Conservation (phyloP, 1,140 invertebrate species). For the Aphidius ervi region DNA sequence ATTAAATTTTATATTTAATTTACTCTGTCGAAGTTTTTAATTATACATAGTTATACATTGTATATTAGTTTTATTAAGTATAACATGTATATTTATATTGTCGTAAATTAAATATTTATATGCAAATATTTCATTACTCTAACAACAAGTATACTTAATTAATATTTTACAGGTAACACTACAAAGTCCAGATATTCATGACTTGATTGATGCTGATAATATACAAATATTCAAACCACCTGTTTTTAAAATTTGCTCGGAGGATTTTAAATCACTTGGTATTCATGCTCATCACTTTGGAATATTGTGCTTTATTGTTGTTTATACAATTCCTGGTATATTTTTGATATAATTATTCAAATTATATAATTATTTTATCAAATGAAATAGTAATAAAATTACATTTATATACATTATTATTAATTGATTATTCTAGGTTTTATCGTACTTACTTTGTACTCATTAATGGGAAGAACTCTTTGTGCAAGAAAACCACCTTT, state of each 20-base stretch:
- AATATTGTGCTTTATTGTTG: constrained; percentile 64
- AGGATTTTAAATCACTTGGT: constrained; percentile 35
- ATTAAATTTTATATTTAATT: too few relatives aligned
- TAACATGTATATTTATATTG: too few relatives aligned
- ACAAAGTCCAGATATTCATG: constrained; percentile 30
- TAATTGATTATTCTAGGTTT: constrained; percentile 55
- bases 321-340: constrained; percentile 69
- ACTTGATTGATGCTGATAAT: constrained; percentile 25
- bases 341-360: constrained; percentile 7
- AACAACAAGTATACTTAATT: background rate
- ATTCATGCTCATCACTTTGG: constrained; percentile 55
- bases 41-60: too few relatives aligned
- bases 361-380: too few relatives aligned
- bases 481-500: constrained; percentile 65
- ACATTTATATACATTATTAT: too few relatives aligned
- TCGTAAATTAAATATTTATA: too few relatives aligned
- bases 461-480: constrained; percentile 66
- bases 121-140: too few relatives aligned
- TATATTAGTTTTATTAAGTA: too few relatives aligned
- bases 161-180: constrained; percentile 30
- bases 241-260: constrained; percentile 31
- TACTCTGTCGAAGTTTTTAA: too few relatives aligned
- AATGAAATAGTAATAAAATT: too few relatives aligned
- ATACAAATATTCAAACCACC: constrained; percentile 24
- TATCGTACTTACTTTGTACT: constrained; percentile 66